Percentiles rank a stretch among this genome's conserved stretches.
Evolutionary conservation across 1,140 invertebrate species (phyloP).

Genomic region (Panagrolaimus sp.): DNA sequence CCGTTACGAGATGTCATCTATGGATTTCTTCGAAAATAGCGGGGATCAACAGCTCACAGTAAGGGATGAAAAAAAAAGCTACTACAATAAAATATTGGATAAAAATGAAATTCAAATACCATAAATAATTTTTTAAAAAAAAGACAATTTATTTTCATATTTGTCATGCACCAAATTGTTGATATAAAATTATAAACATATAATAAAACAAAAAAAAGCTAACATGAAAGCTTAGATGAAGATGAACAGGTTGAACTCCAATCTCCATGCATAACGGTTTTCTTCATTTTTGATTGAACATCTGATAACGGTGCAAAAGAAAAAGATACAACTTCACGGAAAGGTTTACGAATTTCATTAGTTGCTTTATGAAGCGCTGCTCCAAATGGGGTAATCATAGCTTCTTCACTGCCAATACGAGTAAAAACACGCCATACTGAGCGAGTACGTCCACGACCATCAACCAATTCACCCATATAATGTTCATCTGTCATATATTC

Average conservation of each 20-base stretch:
- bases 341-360: background rate
- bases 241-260: background rate
- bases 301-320: background rate
- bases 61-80: no score
- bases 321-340: conserved; percentile 1
- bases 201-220: no score
- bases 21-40: no score
- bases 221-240: background rate
- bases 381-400: conserved; percentile 2
- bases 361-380: background rate
- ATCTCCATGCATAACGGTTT: background rate
- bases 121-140: no score
- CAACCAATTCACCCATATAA: conserved; percentile 4
- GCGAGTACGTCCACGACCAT: background rate
- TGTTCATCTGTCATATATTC: conserved; percentile 1
- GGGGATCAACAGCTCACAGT: no score
- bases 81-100: no score
- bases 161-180: no score
- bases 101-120: no score
- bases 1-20: no score
- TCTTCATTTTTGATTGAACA: conserved; percentile 9
- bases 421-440: background rate
- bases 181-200: no score
- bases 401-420: background rate
- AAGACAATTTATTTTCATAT: no score